Percentiles rank a stretch among this genome's conserved stretches.
Conservation (phyloP, 1,140 invertebrate genomes). For the Trichomalopsis sarcophagae region DNA sequence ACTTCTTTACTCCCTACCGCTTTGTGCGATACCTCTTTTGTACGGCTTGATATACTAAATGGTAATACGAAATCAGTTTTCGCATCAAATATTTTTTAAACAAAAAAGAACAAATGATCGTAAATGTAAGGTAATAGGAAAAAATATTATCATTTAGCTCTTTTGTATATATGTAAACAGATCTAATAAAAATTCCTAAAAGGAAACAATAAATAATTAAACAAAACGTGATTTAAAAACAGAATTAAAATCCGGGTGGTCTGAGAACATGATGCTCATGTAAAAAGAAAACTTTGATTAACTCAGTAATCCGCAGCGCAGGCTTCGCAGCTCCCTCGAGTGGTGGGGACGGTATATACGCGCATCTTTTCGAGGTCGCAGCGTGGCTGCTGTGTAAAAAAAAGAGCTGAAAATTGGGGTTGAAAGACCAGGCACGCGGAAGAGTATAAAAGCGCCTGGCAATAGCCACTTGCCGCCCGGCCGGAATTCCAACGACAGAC, state of each 20-base stretch:
- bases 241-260: not conserved
- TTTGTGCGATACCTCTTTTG: too few species aligned
- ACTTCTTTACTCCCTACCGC: too few species aligned
- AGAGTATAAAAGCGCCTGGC: not conserved
- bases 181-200: not conserved
- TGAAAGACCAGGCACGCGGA: not conserved
- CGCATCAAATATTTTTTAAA: not conserved
- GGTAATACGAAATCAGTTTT: not conserved
- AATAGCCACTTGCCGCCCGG: not conserved
- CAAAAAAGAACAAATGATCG: too few species aligned
- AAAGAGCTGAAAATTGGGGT: not conserved
- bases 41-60: not conserved
- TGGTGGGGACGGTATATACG: not conserved
- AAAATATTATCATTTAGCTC: too few species aligned
- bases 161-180: too few species aligned
- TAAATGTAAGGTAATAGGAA: too few species aligned
- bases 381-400: not conserved
- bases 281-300: not conserved
- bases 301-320: not conserved
- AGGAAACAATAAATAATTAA: not conserved
- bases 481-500: too few species aligned
- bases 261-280: not conserved
- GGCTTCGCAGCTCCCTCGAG: not conserved
- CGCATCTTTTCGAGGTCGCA: not conserved
- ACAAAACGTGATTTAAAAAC: not conserved